Conservation (phyloP, 2,113 vertebrate species). For the Pogona vitticeps region DNA sequence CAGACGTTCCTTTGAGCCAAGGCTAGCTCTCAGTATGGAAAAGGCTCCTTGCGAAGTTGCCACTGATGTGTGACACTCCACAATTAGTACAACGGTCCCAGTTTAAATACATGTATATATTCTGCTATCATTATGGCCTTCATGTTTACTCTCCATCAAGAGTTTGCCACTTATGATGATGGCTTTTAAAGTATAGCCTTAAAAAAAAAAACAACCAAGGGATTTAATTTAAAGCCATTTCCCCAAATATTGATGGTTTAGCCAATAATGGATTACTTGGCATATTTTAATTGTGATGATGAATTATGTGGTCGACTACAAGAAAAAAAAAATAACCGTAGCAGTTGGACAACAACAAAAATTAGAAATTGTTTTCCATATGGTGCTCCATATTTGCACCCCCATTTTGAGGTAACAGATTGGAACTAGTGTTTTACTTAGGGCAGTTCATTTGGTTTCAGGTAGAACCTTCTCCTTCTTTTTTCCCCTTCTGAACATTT, state of each 20-base stretch:
- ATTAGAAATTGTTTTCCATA: neutral
- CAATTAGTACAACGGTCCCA: slow-evolving; percentile 49
- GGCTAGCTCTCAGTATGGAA: neutral
- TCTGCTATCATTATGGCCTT: slow-evolving; percentile 22
- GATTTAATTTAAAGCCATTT: slow-evolving; percentile 14
- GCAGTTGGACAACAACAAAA: slow-evolving; percentile 38
- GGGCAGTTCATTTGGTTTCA: neutral
- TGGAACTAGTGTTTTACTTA: neutral
- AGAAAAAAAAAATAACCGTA: slow-evolving; percentile 3
- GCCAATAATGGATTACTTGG: neutral
- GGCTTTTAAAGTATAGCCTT: neutral
- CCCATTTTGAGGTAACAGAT: neutral
- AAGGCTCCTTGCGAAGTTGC: neutral
- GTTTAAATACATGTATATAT: slow-evolving; percentile 41
- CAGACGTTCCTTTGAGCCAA: neutral
- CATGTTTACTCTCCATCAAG: neutral
- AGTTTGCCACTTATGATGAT: neutral
- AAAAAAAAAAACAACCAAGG: neutral
- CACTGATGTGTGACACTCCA: slow-evolving; percentile 31
- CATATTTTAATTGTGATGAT: neutral
- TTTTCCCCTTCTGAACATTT: neutral
- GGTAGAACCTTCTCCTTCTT: neutral
- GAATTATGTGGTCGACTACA: slow-evolving; percentile 8
- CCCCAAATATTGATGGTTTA: slow-evolving; percentile 11
- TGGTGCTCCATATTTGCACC: neutral